Conservation (phyloP, 1,140 invertebrate genomes). For the Temnothorax longispinosus region DNA sequence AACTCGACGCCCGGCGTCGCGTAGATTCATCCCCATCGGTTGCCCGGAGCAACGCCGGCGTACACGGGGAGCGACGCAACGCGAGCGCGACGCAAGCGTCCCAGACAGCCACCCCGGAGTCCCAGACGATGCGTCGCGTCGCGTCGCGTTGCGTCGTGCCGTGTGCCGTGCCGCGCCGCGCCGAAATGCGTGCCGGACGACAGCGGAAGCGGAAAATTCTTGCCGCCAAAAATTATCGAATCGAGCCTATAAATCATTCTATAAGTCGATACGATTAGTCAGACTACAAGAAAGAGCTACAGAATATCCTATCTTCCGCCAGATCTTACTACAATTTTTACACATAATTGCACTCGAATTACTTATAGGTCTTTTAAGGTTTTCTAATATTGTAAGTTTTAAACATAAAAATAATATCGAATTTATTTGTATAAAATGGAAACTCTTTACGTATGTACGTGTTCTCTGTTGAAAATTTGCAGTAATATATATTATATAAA, state of each 20-base stretch:
- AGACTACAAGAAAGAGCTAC: background rate
- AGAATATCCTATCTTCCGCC: background rate
- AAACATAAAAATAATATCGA: background rate
- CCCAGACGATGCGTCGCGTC: conserved; percentile 71
- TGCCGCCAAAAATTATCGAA: conserved; percentile 21
- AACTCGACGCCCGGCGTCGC: conserved; percentile 81
- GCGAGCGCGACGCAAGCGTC: conserved; percentile 80
- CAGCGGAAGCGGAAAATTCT: background rate
- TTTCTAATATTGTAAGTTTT: background rate
- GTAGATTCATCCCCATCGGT: conserved; percentile 83
- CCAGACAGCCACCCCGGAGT: conserved; percentile 67
- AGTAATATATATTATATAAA: background rate
- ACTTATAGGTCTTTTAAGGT: background rate
- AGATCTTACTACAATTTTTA: background rate
- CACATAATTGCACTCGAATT: background rate
- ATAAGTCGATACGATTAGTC: conserved; percentile 17
- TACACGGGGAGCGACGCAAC: conserved; percentile 68
- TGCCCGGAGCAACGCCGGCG: conserved; percentile 81
- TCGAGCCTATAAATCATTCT: conserved; percentile 31
- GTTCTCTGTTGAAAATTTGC: background rate
- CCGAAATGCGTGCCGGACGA: conserved; percentile 39
- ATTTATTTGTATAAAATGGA: background rate
- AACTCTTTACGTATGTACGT: background rate
- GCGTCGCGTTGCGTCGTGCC: conserved; percentile 39
- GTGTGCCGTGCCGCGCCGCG: conserved; percentile 37